A percentile compares a stretch with the other conserved stretches of the same genome.
These are phyloP conservation scores for Trachelipus rathkii DNA, from an alignment of 1,140 invertebrate species.

Conservation along the genomic window DNA sequence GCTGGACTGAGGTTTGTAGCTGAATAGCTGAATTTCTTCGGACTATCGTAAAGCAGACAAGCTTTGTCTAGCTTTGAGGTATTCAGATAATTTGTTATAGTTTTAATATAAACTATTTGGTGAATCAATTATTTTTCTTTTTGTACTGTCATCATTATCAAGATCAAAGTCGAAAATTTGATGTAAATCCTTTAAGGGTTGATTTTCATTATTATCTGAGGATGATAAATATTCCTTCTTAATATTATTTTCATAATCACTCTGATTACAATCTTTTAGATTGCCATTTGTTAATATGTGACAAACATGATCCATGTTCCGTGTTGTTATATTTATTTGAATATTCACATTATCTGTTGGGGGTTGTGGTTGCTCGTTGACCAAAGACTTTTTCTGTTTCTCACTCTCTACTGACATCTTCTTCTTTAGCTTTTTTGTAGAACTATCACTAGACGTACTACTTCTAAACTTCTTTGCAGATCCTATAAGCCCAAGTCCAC, in stretches of 20 bases:
- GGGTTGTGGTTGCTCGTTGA: no score
- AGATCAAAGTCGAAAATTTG: background rate
- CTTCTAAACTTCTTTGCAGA: background rate
- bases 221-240: no score
- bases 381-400: no score
- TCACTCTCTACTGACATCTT: background rate
- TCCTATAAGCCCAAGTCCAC: background rate
- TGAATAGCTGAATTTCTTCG: background rate
- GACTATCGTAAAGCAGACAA: background rate
- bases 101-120: background rate
- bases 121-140: background rate
- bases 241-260: no score
- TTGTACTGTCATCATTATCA: background rate
- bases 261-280: no score
- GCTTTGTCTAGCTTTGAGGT: background rate
- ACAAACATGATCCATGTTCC: no score
- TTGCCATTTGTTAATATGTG: no score
- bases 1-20: background rate
- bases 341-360: no score
- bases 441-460: background rate
- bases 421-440: background rate
- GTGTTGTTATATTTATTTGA: no score
- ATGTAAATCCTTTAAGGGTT: background rate
- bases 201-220: background rate
- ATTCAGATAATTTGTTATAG: background rate